These are phyloP conservation scores for Catostomus latipinnis DNA, from an alignment of 2,797 vertebrate species.

Conservation along the genomic window DNA sequence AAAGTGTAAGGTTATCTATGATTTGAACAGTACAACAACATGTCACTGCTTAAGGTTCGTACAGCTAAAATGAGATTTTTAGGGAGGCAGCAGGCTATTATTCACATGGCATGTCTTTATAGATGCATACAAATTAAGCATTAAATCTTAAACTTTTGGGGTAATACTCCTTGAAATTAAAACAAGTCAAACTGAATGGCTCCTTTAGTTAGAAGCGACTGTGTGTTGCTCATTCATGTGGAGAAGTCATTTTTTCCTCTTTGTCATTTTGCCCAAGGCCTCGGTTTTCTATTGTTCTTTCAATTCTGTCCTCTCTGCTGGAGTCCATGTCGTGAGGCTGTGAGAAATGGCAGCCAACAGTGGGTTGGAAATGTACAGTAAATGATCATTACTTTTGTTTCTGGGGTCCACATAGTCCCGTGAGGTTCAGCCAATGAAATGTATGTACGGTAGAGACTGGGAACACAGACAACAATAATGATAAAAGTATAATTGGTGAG, in stretches of 20 bases:
- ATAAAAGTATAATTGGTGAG: not conserved
- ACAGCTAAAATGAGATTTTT: not conserved
- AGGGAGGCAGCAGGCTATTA: not conserved
- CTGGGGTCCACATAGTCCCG: not conserved
- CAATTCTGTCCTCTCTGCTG: slow-evolving; percentile 26
- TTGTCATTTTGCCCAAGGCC: slow-evolving; percentile 11
- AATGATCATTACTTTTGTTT: slow-evolving; percentile 39
- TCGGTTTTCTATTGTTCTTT: slow-evolving; percentile 8
- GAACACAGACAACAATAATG: not conserved
- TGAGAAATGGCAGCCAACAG: slow-evolving; percentile 44
- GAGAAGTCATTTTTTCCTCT: slow-evolving; percentile 27
- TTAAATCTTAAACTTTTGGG: slow-evolving; percentile 21
- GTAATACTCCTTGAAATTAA: slow-evolving; percentile 36
- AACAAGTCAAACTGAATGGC: slow-evolving; percentile 15
- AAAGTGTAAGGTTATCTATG: not conserved
- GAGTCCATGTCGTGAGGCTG: slow-evolving; percentile 14
- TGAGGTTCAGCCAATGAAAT: not conserved
- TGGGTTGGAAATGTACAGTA: slow-evolving; percentile 29
- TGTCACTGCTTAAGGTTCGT: slow-evolving; percentile 8
- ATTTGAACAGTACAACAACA: not conserved
- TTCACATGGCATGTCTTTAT: slow-evolving; percentile 1
- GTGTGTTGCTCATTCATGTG: slow-evolving; percentile 18
- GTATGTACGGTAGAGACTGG: not conserved
- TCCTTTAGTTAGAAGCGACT: not conserved
- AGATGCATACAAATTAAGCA: slow-evolving; percentile 12